A percentile compares a stretch with the other conserved stretches of the same genome.
phyloP scores from a whole-genome alignment of 30 jellyfish, hydroid and myxozoan genomes.

The Sanderia malayensis region DNA sequence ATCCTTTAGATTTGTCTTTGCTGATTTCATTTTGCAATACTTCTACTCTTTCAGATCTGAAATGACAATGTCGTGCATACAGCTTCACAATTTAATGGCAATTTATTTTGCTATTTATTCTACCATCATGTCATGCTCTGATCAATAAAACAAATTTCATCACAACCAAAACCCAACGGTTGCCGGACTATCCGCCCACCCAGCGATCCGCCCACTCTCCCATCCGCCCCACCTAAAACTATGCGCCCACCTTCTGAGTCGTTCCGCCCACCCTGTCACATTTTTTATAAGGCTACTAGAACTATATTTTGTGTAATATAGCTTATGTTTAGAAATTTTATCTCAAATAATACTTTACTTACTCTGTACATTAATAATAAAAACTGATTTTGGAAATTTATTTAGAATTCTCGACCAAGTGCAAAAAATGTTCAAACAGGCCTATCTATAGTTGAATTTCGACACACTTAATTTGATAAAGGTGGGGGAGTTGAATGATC shows the following conservation, averaged over 20 bases:
- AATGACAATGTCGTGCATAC: too few species aligned
- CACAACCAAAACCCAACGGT: too few species aligned
- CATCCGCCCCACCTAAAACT: neutral
- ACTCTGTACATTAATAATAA: too few species aligned
- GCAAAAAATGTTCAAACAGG: neutral
- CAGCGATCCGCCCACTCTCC: neutral
- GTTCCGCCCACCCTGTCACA: neutral
- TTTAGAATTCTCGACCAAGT: neutral
- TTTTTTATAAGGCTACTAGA: neutral
- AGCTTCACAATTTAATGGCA: too few species aligned
- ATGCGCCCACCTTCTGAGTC: constrained; percentile 1
- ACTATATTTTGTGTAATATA: neutral
- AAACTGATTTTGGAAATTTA: neutral
- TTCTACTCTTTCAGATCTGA: too few species aligned
- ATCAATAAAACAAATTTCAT: too few species aligned
- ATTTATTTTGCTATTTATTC: too few species aligned
- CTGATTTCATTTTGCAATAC: too few species aligned
- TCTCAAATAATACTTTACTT: neutral
- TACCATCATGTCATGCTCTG: too few species aligned
- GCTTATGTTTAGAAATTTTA: neutral
- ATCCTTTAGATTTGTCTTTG: too few species aligned
- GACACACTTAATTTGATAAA: neutral
- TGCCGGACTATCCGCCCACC: too few species aligned
- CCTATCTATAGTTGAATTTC: neutral
- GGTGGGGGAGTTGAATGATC: neutral